Percentiles rank a stretch among this genome's conserved stretches.
These are phyloP conservation scores for Corythornis cristatus DNA, from an alignment of 2,113 vertebrate genomes.

Conservation along the genomic window DNA sequence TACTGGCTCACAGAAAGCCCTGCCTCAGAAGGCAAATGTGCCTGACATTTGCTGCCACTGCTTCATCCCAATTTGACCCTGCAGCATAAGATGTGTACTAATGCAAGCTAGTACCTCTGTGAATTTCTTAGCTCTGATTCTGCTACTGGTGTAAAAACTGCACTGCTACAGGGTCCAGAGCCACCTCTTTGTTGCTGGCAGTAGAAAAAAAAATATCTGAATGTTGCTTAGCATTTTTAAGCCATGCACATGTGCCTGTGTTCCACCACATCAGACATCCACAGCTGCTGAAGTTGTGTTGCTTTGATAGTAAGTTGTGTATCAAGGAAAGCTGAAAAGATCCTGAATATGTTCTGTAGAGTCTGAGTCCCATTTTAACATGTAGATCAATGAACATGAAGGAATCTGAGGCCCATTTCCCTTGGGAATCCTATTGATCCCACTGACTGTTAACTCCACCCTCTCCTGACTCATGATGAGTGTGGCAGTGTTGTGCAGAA, in stretches of 20 bases:
- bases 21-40: background rate
- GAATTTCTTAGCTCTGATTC: background rate
- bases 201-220: background rate
- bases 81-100: background rate
- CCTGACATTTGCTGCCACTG: background rate
- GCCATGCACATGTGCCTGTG: rapidly evolving
- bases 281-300: background rate
- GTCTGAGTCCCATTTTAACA: background rate
- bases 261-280: background rate
- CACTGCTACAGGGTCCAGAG: background rate
- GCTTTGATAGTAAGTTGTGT: background rate
- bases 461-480: slow-evolving; percentile 1
- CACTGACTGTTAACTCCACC: background rate
- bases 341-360: background rate
- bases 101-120: background rate
- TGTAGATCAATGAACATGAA: background rate
- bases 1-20: background rate
- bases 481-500: background rate
- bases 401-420: background rate
- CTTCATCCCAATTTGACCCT: background rate
- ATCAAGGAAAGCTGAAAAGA: background rate
- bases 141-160: background rate
- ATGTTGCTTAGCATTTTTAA: background rate
- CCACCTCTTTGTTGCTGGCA: background rate
- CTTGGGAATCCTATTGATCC: background rate